phyloP scores from a whole-genome alignment of 2,113 vertebrate genomes.

The Poeciliopsis prolifica region DNA sequence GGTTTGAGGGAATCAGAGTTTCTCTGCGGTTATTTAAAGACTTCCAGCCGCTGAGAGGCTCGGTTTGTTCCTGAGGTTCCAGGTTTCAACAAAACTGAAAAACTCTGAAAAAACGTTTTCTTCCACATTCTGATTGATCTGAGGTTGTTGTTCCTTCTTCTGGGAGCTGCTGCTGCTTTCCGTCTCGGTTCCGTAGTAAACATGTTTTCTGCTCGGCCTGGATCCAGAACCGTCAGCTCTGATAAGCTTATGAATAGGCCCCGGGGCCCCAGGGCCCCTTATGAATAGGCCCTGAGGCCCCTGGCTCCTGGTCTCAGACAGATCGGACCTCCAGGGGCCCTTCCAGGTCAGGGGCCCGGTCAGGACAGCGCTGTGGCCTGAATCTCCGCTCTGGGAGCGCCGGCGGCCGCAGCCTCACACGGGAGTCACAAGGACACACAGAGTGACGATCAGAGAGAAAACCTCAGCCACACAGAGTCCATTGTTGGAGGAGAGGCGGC shows the following conservation, averaged over 20 bases:
- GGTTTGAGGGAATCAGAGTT: too few species aligned
- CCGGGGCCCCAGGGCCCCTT: slow-evolving; percentile 31
- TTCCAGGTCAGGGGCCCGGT: slow-evolving; percentile 45
- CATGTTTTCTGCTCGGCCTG: slow-evolving; percentile 38
- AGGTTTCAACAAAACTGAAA: too few species aligned
- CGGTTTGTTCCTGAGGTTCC: too few species aligned
- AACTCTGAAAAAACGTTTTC: too few species aligned
- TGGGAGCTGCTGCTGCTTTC: slow-evolving; percentile 2
- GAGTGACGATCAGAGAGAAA: slow-evolving; percentile 71
- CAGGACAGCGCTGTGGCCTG: background rate
- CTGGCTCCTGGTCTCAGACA: slow-evolving; percentile 61
- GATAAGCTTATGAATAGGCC: slow-evolving; percentile 63
- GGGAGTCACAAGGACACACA: slow-evolving; percentile 59
- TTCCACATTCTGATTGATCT: too few species aligned
- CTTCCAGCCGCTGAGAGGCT: too few species aligned
- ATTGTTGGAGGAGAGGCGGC: slow-evolving; percentile 67
- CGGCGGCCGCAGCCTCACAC: slow-evolving; percentile 48
- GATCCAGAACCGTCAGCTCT: slow-evolving; percentile 41
- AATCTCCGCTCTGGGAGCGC: slow-evolving; percentile 16
- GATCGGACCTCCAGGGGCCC: slow-evolving; percentile 64
- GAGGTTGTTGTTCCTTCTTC: too few species aligned
- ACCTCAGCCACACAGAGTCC: slow-evolving; percentile 65
- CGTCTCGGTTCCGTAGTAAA: slow-evolving; percentile 37
- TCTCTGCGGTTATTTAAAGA: too few species aligned
- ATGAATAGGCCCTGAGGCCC: slow-evolving; percentile 40